Evolutionary conservation across 2,888 invertebrate species (phyloP), one percentile per base, ranked within the genome.

Genomic region (Diarsia mendica): DNA sequence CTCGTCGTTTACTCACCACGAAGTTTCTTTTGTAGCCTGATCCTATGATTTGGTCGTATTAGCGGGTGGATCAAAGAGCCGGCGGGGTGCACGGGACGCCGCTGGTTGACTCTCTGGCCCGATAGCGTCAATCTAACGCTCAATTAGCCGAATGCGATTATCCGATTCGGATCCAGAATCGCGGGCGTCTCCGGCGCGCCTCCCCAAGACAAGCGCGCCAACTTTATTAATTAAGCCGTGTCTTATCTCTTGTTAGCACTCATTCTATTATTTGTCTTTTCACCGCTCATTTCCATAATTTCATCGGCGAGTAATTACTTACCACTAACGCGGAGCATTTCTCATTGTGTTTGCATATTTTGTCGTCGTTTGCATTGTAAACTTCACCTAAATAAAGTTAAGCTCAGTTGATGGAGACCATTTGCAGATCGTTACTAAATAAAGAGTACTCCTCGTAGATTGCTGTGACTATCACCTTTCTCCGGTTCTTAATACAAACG

Each of bases 231-330:
- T 96, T 96, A 96, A 96, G 96, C 95, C 95, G 94, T 95, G 96
- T 96, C 96, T 96, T 96, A 96, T 96, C 96, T 96, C 96, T 96
- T 96, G 96, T 96, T 96, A 96, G 96, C 96, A 96, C 96, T 96
- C 96, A 94, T 96, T 96, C 95, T 96, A 95, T 96, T 96, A 96
- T 96, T 96, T 96, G 96, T 96, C 95, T 96, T 96, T 95, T 96
- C 94, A 94, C 94, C 95, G 95, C 95, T 96, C 95, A 96, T 96
- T 96, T 96, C 94, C 96, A 96, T 96, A 96, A 96, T 96, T 95
- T 96, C 95, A 96, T 96, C 93, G 94, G 92, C 93, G 93, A 93
- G 92, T 94, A 95, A 96, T 96, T 95, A 95, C 95, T 95, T 94
- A 94, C 94, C 92, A 95, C 95, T 95, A 94, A 94, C 93, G 92